phyloP scores from a whole-genome alignment of 2,888 invertebrate genomes.

The Sericinus montela region DNA sequence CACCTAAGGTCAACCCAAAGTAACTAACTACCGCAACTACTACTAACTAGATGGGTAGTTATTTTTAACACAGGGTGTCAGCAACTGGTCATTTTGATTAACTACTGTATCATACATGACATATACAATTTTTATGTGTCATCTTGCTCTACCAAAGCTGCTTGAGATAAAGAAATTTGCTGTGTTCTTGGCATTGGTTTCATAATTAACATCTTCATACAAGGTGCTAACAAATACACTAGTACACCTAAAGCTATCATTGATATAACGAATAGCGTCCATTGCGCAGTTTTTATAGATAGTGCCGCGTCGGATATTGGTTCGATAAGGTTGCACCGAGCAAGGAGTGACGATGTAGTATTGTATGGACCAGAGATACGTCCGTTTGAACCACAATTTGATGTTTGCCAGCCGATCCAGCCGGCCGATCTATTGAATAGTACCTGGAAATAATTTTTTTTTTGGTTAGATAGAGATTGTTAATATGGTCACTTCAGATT shows the following conservation, averaged over 20 bases:
- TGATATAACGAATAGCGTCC: conserved; percentile 55
- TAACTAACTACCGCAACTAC: no score
- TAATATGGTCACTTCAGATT: no score
- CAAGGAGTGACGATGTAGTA: conserved; percentile 38
- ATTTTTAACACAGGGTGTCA: no score
- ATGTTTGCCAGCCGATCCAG: conserved; percentile 65
- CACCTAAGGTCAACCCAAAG: no score
- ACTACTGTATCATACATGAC: no score
- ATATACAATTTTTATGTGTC: background rate
- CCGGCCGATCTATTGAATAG: conserved; percentile 68
- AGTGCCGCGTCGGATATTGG: conserved; percentile 41
- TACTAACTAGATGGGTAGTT: no score
- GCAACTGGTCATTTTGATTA: no score
- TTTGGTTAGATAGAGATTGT: no score
- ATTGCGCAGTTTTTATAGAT: conserved; percentile 61
- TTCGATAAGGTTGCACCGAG: conserved; percentile 39
- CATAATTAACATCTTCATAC: conserved; percentile 45
- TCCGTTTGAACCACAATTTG: conserved; percentile 61
- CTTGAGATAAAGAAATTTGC: conserved; percentile 59
- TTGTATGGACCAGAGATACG: conserved; percentile 61
- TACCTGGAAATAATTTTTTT: conserved; percentile 43
- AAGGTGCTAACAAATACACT: conserved; percentile 57
- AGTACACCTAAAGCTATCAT: conserved; percentile 53
- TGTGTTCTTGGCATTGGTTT: conserved; percentile 42
- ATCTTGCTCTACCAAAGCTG: conserved; percentile 55